Conservation (phyloP, 2,888 invertebrate genomes). For the Spisula solida region DNA sequence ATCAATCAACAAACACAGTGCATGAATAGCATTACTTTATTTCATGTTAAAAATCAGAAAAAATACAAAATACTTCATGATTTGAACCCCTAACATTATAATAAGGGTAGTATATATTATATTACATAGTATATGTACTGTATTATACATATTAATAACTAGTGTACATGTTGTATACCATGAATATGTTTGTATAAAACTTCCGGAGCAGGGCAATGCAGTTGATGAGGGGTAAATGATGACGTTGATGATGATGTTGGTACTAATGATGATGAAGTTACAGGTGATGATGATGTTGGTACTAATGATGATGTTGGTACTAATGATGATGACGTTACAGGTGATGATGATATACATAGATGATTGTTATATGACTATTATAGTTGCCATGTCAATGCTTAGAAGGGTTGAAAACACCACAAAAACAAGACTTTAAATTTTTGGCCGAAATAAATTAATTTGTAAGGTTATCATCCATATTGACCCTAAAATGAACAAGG, state of each 20-base stretch:
- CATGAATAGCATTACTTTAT: constrained; percentile 51
- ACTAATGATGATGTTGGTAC: not conserved
- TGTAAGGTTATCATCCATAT: no score
- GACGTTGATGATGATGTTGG: not conserved
- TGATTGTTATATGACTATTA: not conserved
- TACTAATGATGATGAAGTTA: not conserved
- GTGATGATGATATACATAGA: not conserved
- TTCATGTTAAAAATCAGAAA: constrained; percentile 57
- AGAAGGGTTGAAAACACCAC: not conserved
- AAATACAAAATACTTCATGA: constrained; percentile 58
- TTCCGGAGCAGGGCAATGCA: not conserved
- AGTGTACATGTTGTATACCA: constrained; percentile 29
- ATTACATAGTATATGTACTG: constrained; percentile 11
- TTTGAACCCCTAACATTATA: constrained; percentile 34
- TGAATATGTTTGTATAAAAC: constrained; percentile 43
- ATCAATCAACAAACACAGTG: not conserved
- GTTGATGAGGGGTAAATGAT: not conserved
- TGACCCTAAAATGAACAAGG: no score
- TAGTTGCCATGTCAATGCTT: constrained; percentile 12
- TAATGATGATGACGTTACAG: not conserved
- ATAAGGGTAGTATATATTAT: constrained; percentile 46
- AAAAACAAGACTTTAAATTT: not conserved
- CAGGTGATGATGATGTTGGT: constrained; percentile 1
- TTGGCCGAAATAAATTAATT: not conserved
- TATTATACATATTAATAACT: constrained; percentile 36